Evolutionary conservation across 2,113 vertebrate genomes (phyloP), one percentile per base, ranked within the genome.

Genomic region (Physeter macrocephalus): DNA sequence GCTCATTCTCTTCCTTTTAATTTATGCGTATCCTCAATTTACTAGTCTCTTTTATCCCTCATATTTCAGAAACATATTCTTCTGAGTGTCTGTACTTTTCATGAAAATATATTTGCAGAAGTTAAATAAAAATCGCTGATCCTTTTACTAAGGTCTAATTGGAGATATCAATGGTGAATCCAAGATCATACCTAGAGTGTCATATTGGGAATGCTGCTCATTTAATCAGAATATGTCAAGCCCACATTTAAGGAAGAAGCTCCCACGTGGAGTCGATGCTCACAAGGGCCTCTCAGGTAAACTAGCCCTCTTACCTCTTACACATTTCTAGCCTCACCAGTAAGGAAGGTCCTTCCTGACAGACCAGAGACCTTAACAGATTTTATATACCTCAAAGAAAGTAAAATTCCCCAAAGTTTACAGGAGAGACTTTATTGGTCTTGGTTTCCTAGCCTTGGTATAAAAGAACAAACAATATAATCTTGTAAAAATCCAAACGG

Each of bases 391-490:
- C 8, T 46, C 34, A 61, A n/a, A 52, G 20, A 62, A 59, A 67
- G n/a, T 21, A 80, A 14, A 92, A 74, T 67, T 86, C 39, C 41
- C 8, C 41, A 8, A 52, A 54, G 43, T 31, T 64, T 46, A 57
- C 69, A 46, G 17, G 9, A 59, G 31, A 90, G 10, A 66, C 6
- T 95, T 80, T 66, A 62, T 82, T 77, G 17, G 8, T 10, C 41
- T 43, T 62, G 10, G 10, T 67, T 82, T 74, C 43, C 34, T 82
- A 20, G 4, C 67, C 61, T 64, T 81, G 7, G 5, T 36, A 67
- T 62, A 89, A 72, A 92, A 80, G 9, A 57, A 34, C 17, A 81
- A 88, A 71, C 43, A 78, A 90, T n/a, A 27, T 6, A 69, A 78
- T 0, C 18, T 46, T 57, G 2, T 59, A 85, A 84, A 82, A 39